These are phyloP conservation scores for Timema cristinae DNA, from an alignment of 2,888 invertebrate species.

Conservation along the genomic window DNA sequence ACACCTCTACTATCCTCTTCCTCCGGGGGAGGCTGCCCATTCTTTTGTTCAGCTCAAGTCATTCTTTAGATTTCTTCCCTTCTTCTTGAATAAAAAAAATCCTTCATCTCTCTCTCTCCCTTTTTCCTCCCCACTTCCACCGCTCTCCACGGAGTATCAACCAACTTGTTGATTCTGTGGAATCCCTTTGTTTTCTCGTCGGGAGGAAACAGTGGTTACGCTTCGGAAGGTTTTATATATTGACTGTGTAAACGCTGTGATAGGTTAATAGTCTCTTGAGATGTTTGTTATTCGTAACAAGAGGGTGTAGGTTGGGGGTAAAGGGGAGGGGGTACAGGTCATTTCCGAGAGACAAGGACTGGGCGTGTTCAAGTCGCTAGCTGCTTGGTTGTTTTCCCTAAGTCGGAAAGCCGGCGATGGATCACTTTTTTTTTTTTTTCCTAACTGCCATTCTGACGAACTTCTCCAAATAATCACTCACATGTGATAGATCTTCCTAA, in stretches of 20 bases:
- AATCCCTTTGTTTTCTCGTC: not conserved
- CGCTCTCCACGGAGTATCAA: not conserved
- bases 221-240: not conserved
- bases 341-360: too few relatives aligned
- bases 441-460: too few relatives aligned
- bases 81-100: not conserved
- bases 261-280: constrained; percentile 1
- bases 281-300: not conserved
- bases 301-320: too few relatives aligned
- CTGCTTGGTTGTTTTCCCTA: too few relatives aligned
- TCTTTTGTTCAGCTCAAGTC: too few relatives aligned
- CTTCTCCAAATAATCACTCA: too few relatives aligned
- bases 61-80: not conserved
- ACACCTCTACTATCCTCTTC: not conserved
- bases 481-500: too few relatives aligned
- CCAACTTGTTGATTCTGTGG: constrained; percentile 1
- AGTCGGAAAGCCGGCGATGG: too few relatives aligned
- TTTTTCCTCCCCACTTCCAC: constrained; percentile 6
- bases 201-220: not conserved
- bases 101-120: not conserved
- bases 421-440: too few relatives aligned
- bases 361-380: too few relatives aligned
- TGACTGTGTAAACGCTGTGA: constrained; percentile 4
- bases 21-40: not conserved
- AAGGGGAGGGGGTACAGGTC: too few relatives aligned